Conservation (phyloP, 1,140 invertebrate species). For the Bombus vancouverensis region DNA sequence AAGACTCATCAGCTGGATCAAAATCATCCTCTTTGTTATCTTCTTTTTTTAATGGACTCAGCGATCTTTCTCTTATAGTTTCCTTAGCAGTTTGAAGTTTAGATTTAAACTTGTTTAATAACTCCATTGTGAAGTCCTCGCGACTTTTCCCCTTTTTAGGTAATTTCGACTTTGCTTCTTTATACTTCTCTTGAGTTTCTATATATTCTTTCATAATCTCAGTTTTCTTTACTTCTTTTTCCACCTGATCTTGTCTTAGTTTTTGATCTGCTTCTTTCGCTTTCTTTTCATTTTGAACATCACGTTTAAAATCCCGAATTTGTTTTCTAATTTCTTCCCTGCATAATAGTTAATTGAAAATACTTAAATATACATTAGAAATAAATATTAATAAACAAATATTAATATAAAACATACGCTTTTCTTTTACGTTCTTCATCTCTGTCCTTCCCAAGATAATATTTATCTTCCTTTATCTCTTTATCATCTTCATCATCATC, state of each 20-base stretch:
- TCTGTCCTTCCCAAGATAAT: constrained; percentile 87
- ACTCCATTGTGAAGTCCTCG: constrained; percentile 88
- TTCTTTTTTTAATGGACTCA: constrained; percentile 44
- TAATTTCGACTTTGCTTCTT: constrained; percentile 85
- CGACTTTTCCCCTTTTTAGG: constrained; percentile 86
- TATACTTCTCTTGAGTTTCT: constrained; percentile 91
- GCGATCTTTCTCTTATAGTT: constrained; percentile 71
- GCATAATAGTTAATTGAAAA: constrained; percentile 54
- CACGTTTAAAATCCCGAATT: constrained; percentile 89
- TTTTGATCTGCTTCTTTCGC: constrained; percentile 83
- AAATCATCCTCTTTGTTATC: constrained; percentile 74
- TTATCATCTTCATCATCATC: constrained; percentile 69
- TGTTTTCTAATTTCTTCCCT: constrained; percentile 91
- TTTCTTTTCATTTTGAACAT: constrained; percentile 85
- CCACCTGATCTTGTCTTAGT: constrained; percentile 78
- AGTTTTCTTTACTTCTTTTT: constrained; percentile 82
- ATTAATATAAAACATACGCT: constrained; percentile 82
- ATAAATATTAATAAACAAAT: not conserved
- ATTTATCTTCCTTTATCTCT: constrained; percentile 82
- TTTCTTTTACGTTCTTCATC: constrained; percentile 86
- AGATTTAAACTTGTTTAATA: constrained; percentile 92
- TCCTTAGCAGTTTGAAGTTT: constrained; percentile 89
- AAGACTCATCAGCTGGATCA: constrained; percentile 84
- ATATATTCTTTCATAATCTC: constrained; percentile 89
- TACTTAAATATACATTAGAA: constrained; percentile 14